phyloP scores from a whole-genome alignment of 2,797 vertebrate species.

The Pseudocheirus occidentalis region DNA sequence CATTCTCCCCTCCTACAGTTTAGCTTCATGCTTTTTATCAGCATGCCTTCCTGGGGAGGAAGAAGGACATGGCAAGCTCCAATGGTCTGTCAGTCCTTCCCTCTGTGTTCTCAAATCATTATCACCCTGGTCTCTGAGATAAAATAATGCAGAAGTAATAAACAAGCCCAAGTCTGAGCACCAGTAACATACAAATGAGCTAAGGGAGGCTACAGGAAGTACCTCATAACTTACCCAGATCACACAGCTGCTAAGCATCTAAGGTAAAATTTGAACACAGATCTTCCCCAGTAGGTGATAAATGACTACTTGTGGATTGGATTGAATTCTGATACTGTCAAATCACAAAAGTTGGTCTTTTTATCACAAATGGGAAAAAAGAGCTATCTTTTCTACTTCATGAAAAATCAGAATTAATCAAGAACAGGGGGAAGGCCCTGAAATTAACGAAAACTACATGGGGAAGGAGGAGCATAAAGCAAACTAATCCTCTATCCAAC shows the following conservation, averaged over 20 bases:
- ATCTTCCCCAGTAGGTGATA: background rate
- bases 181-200: too few relatives aligned
- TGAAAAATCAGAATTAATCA: background rate
- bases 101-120: too few relatives aligned
- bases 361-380: background rate
- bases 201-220: too few relatives aligned
- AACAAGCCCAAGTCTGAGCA: too few relatives aligned
- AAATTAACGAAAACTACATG: background rate
- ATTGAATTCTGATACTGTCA: background rate
- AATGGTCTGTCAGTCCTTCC: too few relatives aligned
- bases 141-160: too few relatives aligned
- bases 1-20: too few relatives aligned
- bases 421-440: background rate
- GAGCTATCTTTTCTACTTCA: background rate
- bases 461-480: background rate
- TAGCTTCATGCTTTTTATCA: too few relatives aligned
- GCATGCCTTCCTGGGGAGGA: too few relatives aligned
- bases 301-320: background rate
- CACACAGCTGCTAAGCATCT: background rate
- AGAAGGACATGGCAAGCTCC: too few relatives aligned
- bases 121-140: too few relatives aligned
- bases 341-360: background rate
- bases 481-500: background rate
- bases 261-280: background rate
- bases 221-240: background rate